phyloP scores from a whole-genome alignment of 1,140 invertebrate genomes.

The Homarus americanus region DNA sequence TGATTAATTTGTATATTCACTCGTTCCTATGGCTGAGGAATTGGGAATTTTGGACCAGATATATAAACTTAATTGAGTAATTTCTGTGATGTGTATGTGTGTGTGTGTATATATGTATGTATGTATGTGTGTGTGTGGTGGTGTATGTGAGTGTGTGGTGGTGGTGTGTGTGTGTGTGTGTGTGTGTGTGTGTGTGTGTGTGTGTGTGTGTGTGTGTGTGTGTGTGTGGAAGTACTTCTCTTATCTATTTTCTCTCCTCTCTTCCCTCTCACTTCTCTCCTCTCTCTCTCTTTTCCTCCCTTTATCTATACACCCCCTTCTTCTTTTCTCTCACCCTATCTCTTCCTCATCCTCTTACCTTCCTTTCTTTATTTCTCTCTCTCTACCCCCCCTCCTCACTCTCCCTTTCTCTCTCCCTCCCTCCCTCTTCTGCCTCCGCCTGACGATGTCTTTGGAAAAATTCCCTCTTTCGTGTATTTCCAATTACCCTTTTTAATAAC shows the following conservation, averaged over 20 bases:
- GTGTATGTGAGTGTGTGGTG: too few relatives aligned
- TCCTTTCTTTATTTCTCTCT: background rate
- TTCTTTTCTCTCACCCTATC: background rate
- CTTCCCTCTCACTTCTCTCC: background rate
- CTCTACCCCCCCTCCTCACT: background rate
- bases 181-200: background rate
- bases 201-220: conserved; percentile 1
- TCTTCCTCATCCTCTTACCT: background rate
- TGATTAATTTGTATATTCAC: too few relatives aligned
- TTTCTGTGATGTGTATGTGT: conserved; percentile 8
- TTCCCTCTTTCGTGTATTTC: conserved; percentile 69
- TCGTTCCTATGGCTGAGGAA: too few relatives aligned
- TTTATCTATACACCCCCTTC: background rate
- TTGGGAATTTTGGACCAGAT: too few relatives aligned
- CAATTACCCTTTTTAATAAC: conserved; percentile 73
- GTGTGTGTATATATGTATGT: conserved; percentile 8
- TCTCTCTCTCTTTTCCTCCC: background rate
- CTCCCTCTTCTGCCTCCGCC: background rate
- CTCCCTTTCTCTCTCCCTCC: background rate
- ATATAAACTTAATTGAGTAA: background rate
- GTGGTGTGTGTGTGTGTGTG: conserved; percentile 12
- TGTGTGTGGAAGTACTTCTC: background rate
- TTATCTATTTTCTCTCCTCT: background rate
- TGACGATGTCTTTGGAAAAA: conserved; percentile 50
- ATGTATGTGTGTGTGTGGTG: too few relatives aligned